Evolutionary conservation across 1,140 invertebrate genomes (phyloP).

Genomic region (Kradibia gibbosae): DNA sequence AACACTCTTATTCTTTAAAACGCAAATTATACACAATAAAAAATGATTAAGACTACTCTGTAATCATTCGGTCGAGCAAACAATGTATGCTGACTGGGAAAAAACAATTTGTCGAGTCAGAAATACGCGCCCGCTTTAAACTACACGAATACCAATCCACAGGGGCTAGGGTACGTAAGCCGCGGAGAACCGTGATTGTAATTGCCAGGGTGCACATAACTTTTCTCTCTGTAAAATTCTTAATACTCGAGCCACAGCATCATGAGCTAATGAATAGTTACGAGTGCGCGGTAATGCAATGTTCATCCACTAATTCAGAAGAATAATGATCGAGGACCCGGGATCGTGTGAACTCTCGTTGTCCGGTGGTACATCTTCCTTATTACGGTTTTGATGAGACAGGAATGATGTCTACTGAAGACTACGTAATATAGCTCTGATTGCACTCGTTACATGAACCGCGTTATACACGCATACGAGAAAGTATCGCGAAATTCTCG

Average conservation of each 20-base stretch:
- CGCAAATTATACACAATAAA: not conserved
- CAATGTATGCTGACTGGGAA: not conserved
- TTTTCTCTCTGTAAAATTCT: slow-evolving; percentile 4
- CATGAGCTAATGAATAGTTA: slow-evolving; percentile 28
- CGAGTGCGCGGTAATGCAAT: not conserved
- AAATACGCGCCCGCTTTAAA: not conserved
- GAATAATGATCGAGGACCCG: not conserved
- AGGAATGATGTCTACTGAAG: too few relatives aligned
- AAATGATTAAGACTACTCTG: not conserved
- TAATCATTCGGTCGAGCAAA: not conserved
- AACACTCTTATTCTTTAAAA: not conserved
- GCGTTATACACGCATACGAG: too few relatives aligned
- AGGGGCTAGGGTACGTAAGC: not conserved
- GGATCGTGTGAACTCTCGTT: not conserved
- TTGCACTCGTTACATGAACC: too few relatives aligned
- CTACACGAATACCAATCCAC: not conserved
- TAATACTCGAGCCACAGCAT: not conserved
- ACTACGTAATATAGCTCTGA: too few relatives aligned
- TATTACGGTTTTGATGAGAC: too few relatives aligned
- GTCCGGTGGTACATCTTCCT: too few relatives aligned
- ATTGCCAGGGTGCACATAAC: slow-evolving; percentile 36
- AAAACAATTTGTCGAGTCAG: not conserved
- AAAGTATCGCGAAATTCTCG: not conserved
- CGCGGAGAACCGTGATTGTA: not conserved
- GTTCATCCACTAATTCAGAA: slow-evolving; percentile 4